Evolutionary conservation across 2,797 vertebrate species (phyloP), one percentile per base, ranked within the genome.

Genomic region (Aythya fuligula): DNA sequence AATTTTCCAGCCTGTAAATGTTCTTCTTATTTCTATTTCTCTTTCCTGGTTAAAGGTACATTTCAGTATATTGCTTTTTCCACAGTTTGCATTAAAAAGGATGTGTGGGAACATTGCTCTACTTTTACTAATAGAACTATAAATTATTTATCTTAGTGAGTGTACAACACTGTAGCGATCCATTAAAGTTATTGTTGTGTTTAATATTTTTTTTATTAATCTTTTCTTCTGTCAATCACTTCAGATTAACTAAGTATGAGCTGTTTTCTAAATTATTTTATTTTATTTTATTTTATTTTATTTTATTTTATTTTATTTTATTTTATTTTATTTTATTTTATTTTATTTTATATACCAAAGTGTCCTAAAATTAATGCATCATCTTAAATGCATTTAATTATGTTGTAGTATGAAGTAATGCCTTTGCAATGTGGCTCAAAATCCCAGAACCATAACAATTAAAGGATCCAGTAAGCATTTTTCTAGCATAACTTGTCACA

Each of bases 351-450:
- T 53, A 12, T 24, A 19, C 14, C 28, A 16, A 47, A 32, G 27
- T n/a, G 38, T 57, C 60, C 69, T 54, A 22, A 73, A 19, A 10
- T 18, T 9, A 60, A n/a, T 28, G 24, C 1, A 3, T 53, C 11
- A 3, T 19, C 43, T 47, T 36, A 36, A 57, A 30, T 6, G 38
- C 61, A 6, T 56, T 58, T 25, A 20, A 38, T 36, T 39, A 34
- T 21, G 25, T n/a, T 0, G 0, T 20, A 36, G 53, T 28, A 17
- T 28, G 34, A n/a, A 12, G 54, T 13, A 9, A 39, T 54, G 80
- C 36, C 60, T 90, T 77, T 41, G 24, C 43, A 56, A 3, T 4
- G 21, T 34, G 61, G 64, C 45, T 79, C 36, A 38, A 28, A n/a
- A 57, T 72, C 58, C 60, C 45, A 70, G 67, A 85, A 38, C 27